A percentile compares a stretch with the other conserved stretches of the same genome.
These are phyloP conservation scores for Tragelaphus strepsiceros DNA, from an alignment of 2,113 vertebrate genomes.

Conservation along the genomic window DNA sequence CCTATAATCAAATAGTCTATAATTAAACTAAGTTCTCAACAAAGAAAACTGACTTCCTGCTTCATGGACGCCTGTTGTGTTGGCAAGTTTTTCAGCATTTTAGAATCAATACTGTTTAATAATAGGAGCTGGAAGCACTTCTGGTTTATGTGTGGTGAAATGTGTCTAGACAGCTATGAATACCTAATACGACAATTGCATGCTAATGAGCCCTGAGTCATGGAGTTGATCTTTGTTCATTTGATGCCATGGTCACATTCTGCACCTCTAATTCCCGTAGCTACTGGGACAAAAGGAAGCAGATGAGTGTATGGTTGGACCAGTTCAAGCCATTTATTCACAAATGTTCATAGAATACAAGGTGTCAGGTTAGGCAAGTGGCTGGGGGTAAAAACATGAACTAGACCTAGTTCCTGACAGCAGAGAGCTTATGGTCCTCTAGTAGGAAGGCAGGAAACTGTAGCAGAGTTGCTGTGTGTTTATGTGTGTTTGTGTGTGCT, in stretches of 20 bases:
- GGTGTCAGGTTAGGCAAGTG: neutral
- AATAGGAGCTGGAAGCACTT: neutral
- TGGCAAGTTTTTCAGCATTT: neutral
- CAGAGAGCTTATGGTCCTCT: neutral
- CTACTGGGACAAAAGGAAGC: neutral
- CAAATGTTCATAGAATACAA: neutral
- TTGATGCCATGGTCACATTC: fast-evolving
- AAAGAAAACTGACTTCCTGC: neutral
- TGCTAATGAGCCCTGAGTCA: neutral
- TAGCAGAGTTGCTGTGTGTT: neutral
- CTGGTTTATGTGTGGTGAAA: neutral
- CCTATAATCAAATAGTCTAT: neutral
- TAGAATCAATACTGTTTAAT: neutral
- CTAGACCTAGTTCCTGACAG: neutral
- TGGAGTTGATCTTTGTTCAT: neutral
- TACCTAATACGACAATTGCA: neutral
- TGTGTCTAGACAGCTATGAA: neutral
- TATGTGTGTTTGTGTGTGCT: neutral
- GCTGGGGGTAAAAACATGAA: neutral
- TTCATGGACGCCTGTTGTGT: fast-evolving
- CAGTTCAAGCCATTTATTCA: neutral
- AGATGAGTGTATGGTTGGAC: neutral
- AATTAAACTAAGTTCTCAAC: neutral
- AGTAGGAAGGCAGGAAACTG: neutral
- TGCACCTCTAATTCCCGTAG: neutral